Conservation (phyloP, 1,140 invertebrate genomes). For the Bombus waltoni region DNA sequence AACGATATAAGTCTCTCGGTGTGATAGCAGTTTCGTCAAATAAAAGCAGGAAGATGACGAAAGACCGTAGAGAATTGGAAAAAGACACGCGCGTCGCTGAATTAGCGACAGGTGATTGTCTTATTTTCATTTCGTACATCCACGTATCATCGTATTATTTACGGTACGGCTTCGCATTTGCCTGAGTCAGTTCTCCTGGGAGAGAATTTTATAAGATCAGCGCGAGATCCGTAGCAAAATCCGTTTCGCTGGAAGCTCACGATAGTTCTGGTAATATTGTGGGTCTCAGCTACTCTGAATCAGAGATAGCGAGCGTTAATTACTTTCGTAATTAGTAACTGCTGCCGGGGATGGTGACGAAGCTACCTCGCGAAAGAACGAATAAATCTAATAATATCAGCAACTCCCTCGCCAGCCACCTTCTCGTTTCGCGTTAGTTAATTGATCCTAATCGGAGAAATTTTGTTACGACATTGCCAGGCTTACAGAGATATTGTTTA, state of each 20-base stretch:
- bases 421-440: not conserved
- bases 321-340: slow-evolving; percentile 44
- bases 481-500: no score
- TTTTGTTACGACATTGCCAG: not conserved
- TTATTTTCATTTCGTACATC: no score
- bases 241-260: not conserved
- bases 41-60: no score
- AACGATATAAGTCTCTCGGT: no score
- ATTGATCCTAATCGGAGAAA: not conserved
- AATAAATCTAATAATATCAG: slow-evolving; percentile 22
- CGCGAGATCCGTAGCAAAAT: not conserved
- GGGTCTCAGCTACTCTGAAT: not conserved
- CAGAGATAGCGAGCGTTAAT: slow-evolving; percentile 35
- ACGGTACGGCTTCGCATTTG: not conserved
- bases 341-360: not conserved
- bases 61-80: no score
- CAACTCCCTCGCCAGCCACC: not conserved
- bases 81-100: no score
- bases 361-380: not conserved
- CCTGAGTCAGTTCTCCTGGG: not conserved
- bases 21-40: no score
- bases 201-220: not conserved
- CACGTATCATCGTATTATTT: not conserved
- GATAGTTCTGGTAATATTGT: slow-evolving; percentile 19
- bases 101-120: no score